Evolutionary conservation across 2,888 invertebrate species (phyloP), one percentile per base, ranked within the genome.

Genomic region (Endomychus coccineus): DNA sequence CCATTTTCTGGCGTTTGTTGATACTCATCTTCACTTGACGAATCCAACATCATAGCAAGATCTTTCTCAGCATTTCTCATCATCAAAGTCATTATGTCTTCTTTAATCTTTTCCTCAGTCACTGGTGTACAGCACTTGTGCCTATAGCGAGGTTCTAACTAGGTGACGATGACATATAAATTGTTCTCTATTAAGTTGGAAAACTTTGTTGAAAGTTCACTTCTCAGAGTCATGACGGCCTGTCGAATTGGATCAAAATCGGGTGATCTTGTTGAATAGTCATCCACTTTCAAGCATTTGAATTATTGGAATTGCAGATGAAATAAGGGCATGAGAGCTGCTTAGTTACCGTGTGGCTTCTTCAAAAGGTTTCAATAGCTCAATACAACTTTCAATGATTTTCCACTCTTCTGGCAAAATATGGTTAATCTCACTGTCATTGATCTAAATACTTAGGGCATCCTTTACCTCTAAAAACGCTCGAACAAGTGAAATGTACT

Each of bases 301-400:
- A 23, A 51, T 46, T 28, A 51, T 40, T 22, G 45, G 50, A 40
- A 51, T 52, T 24, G 50, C 44, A 27, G 47, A 47, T 39, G 49
- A 50, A 39, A 51, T 50, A 13, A 48, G 43, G 11, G 49, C 43
- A 2, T 36, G 34, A 42, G 49, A 45, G 41, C 46, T 49, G 42
- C 50, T 51, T 10, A 53, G 22, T 48, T 49, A 44, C 5, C 43
- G 49, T 6, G 48, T 48, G 14, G 45, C 44, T 35, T 37, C 33
- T 15, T 37, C 28, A 27, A 39, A 33, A 19, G 38, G 38, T 21
- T 19, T 28, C 38, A 52, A 29, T 39, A 52, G 16, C 31, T 43
- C 17, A 35, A 51, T 14, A 27, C 19, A 51, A 27, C 42, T 16
- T 44, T 54, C 44, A 24, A 51, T 51, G 3, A 45, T 39, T 43